Conservation (phyloP, 2,797 vertebrate species). For the Lepilemur septentrionalis region DNA sequence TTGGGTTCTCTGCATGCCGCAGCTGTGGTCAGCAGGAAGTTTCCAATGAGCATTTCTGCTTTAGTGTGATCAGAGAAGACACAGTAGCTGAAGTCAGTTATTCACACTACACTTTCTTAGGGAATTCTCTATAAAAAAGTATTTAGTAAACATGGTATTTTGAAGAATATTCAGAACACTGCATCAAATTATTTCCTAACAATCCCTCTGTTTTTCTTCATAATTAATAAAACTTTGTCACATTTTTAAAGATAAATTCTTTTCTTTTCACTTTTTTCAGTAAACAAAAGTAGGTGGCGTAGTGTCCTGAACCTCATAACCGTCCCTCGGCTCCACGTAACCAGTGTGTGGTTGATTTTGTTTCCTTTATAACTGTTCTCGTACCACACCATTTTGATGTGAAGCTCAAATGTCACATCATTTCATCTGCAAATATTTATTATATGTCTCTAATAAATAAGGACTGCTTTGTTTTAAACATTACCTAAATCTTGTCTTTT, state of each 20-base stretch:
- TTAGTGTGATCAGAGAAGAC: neutral
- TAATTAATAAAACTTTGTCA: neutral
- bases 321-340: neutral
- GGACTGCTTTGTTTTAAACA: neutral
- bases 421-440: neutral
- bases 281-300: neutral
- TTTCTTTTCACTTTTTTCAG: neutral
- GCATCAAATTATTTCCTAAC: neutral
- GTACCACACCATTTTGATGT: neutral
- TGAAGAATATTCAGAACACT: neutral
- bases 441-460: no score
- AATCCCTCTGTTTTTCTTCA: neutral
- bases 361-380: neutral
- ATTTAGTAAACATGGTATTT: neutral
- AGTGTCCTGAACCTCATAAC: rapidly evolving
- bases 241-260: neutral
- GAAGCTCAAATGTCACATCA: neutral
- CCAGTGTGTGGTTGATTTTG: rapidly evolving
- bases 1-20: rapidly evolving
- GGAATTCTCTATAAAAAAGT: neutral
- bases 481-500: neutral
- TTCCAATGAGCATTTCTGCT: neutral
- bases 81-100: neutral
- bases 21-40: neutral
- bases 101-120: neutral